Percentiles rank a stretch among this genome's conserved stretches.
phyloP scores from a whole-genome alignment of 2,888 invertebrate genomes.

The Dysmachus trigonus region DNA sequence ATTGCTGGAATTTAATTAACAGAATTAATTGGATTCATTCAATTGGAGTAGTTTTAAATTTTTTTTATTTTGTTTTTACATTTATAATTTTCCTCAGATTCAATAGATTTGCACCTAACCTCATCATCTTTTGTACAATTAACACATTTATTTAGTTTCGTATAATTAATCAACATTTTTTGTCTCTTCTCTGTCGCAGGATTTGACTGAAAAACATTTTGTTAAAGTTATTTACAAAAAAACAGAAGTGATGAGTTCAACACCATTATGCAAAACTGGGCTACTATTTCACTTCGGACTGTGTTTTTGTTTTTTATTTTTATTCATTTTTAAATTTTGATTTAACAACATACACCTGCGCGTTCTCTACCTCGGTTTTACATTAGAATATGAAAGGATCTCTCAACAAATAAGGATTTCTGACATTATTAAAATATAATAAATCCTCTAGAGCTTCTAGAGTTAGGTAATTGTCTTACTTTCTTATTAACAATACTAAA shows the following conservation, averaged over 20 bases:
- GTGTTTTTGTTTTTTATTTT: neutral
- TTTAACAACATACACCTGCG: neutral
- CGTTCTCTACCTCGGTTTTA: neutral
- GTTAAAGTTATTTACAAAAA: conserved; percentile 7
- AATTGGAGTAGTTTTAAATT: neutral
- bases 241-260: neutral
- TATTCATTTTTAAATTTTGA: neutral
- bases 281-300: neutral
- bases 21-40: conserved; percentile 10
- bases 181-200: neutral
- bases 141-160: conserved; percentile 25
- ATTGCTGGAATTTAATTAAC: conserved; percentile 25
- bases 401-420: neutral
- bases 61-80: neutral
- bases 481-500: conserved; percentile 21
- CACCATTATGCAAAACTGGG: neutral
- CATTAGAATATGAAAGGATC: neutral
- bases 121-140: conserved; percentile 30
- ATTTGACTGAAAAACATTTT: neutral
- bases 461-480: neutral
- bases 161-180: conserved; percentile 35
- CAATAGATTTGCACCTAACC: neutral
- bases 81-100: neutral
- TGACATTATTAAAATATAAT: conserved; percentile 22
- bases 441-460: neutral